Evolutionary conservation across 2,113 vertebrate species (phyloP).

Genomic region (Leiothrix lutea): DNA sequence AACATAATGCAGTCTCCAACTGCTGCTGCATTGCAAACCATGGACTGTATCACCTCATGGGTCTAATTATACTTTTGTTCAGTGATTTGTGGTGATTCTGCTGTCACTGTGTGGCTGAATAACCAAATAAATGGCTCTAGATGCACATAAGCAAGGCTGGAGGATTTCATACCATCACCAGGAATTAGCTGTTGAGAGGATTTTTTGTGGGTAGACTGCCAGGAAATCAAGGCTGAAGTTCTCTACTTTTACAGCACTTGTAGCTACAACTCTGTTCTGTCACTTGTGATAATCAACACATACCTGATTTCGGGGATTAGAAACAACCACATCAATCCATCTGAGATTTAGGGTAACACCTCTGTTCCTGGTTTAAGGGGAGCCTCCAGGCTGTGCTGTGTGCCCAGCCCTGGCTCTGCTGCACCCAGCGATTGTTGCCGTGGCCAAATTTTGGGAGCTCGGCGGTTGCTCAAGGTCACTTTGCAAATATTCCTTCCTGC

Average conservation of each 20-base stretch:
- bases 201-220: neutral
- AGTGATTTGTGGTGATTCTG: neutral
- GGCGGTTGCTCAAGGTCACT: conserved; percentile 5
- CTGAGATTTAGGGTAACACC: neutral
- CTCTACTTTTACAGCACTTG: conserved; percentile 72
- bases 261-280: neutral
- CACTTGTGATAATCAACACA: neutral
- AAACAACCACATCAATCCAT: neutral
- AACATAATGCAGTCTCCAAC: neutral
- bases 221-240: conserved; percentile 32
- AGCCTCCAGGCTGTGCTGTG: neutral
- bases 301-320: neutral
- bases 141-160: neutral
- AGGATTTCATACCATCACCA: neutral
- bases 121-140: neutral
- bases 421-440: too few relatives aligned
- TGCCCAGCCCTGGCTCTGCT: neutral
- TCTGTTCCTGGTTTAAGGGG: neutral
- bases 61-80: neutral
- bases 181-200: neutral
- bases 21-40: neutral
- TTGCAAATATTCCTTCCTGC: neutral
- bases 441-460: neutral
- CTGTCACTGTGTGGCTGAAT: neutral
- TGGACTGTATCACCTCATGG: neutral